phyloP scores from a whole-genome alignment of 1,140 invertebrate species.

The Ruditapes philippinarum region DNA sequence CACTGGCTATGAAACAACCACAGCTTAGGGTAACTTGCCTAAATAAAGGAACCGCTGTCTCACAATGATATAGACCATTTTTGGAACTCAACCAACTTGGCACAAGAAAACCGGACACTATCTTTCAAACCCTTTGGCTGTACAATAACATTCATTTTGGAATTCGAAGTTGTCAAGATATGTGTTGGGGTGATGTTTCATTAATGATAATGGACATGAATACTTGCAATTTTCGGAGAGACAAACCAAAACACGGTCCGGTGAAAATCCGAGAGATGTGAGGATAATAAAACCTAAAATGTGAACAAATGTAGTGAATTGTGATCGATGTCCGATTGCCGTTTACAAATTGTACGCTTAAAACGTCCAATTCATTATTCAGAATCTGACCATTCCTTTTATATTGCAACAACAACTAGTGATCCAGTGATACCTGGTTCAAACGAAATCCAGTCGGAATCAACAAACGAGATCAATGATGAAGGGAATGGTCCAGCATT shows the following conservation, averaged over 20 bases:
- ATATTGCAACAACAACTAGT: too few species aligned
- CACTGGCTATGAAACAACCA: not conserved
- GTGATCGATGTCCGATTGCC: too few species aligned
- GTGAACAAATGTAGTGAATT: too few species aligned
- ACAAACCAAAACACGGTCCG: not conserved
- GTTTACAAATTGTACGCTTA: not conserved
- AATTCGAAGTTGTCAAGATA: not conserved
- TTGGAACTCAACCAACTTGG: not conserved
- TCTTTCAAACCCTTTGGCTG: slow-evolving; percentile 5
- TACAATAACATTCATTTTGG: slow-evolving; percentile 8
- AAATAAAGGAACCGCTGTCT: not conserved
- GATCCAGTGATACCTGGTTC: too few species aligned
- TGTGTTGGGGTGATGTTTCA: slow-evolving; percentile 7
- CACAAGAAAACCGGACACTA: not conserved
- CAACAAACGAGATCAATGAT: too few species aligned
- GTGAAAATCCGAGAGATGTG: slow-evolving; percentile 1
- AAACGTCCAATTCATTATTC: not conserved
- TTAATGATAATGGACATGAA: not conserved
- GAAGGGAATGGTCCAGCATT: too few species aligned
- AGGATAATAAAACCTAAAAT: not conserved
- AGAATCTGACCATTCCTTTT: too few species aligned
- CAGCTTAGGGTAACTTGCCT: not conserved
- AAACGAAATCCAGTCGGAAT: too few species aligned
- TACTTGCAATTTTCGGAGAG: not conserved
- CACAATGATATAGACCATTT: not conserved